phyloP scores from a whole-genome alignment of 2,888 invertebrate species.

The Parnassius smintheus region DNA sequence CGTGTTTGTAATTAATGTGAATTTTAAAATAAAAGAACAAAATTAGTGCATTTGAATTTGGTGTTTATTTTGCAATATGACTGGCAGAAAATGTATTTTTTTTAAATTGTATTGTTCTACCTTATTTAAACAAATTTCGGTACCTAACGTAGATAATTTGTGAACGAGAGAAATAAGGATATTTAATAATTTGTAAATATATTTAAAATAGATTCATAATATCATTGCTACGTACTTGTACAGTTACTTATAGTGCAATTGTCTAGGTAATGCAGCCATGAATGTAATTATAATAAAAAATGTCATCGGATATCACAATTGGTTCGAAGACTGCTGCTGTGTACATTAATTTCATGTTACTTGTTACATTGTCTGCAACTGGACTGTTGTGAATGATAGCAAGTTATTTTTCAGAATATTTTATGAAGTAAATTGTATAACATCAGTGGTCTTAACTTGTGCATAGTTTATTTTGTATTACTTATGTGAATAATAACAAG shows the following conservation, averaged over 20 bases:
- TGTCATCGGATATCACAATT: constrained; percentile 63
- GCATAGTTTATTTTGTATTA: constrained; percentile 86
- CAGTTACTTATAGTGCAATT: constrained; percentile 57
- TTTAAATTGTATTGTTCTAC: not conserved
- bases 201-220: constrained; percentile 55
- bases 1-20: not conserved
- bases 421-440: constrained; percentile 64
- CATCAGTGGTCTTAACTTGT: constrained; percentile 80
- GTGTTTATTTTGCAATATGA: not conserved
- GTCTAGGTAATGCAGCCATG: constrained; percentile 66
- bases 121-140: not conserved
- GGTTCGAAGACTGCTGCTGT: constrained; percentile 57
- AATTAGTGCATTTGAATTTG: not conserved
- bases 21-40: not conserved
- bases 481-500: constrained; percentile 83
- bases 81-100: not conserved
- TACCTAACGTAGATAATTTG: constrained; percentile 27
- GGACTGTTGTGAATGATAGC: constrained; percentile 4
- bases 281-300: constrained; percentile 39
- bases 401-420: constrained; percentile 56
- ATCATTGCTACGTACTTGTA: constrained; percentile 62
- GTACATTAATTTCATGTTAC: constrained; percentile 57
- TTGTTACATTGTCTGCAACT: constrained; percentile 42
- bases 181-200: constrained; percentile 63
- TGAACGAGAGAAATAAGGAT: constrained; percentile 40